A percentile compares a stretch with the other conserved stretches of the same genome.
Conservation (phyloP, 1,140 invertebrate species). For the Zaprionus vittiger region DNA sequence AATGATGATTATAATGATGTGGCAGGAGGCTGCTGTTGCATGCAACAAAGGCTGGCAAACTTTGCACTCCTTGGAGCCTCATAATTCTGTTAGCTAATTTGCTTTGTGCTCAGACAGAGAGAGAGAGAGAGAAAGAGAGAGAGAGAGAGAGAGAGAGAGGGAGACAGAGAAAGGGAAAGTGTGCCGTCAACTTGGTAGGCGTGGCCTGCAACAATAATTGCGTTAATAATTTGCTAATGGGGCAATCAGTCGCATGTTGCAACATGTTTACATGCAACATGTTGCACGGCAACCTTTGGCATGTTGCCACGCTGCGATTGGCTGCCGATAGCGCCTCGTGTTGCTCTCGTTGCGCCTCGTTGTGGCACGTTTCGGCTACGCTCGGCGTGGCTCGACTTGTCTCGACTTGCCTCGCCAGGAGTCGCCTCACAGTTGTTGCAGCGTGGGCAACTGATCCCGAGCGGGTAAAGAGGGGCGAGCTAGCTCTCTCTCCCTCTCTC, state of each 20-base stretch:
- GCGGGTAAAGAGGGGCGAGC: not conserved
- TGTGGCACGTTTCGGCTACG: not conserved
- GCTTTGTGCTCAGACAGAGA: slow-evolving; percentile 58
- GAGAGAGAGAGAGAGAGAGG: not conserved
- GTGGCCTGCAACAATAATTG: slow-evolving; percentile 55
- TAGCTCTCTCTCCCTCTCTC: not conserved
- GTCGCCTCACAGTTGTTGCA: not conserved
- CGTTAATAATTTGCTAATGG: slow-evolving; percentile 68
- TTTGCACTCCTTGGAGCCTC: slow-evolving; percentile 41
- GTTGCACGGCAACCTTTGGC: slow-evolving; percentile 14
- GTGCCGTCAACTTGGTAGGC: not conserved
- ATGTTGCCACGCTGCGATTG: slow-evolving; percentile 19
- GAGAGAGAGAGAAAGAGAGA: not conserved
- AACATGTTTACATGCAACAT: slow-evolving; percentile 24
- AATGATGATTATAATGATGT: slow-evolving; percentile 38
- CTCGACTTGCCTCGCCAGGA: not conserved
- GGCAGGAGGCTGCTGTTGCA: slow-evolving; percentile 27
- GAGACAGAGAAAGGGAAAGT: no score
- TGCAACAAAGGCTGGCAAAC: slow-evolving; percentile 53
- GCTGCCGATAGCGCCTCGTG: not conserved
- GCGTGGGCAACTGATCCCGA: not conserved
- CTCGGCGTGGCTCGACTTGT: not conserved
- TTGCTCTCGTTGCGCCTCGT: not conserved
- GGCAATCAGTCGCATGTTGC: slow-evolving; percentile 48
- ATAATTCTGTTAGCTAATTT: slow-evolving; percentile 77